Conservation (phyloP, 2,888 invertebrate genomes). For the Nymphalis c-album region DNA sequence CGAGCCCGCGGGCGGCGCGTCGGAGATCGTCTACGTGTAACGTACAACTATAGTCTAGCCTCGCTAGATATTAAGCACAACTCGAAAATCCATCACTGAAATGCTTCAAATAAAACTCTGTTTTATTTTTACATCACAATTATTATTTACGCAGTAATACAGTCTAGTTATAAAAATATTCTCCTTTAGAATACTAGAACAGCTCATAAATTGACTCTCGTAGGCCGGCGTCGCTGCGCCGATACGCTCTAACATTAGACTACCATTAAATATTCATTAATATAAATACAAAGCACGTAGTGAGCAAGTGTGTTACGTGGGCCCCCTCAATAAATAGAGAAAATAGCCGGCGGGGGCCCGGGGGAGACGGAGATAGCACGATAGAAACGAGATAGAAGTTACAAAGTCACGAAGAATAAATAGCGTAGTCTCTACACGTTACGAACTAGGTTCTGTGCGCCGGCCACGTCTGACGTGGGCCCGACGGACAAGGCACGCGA, state of each 20-base stretch:
- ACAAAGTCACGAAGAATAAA: slow-evolving; percentile 48
- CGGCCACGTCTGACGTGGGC: slow-evolving; percentile 46
- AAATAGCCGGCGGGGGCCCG: slow-evolving; percentile 44
- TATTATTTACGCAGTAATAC: slow-evolving; percentile 72
- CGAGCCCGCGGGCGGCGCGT: slow-evolving; percentile 39
- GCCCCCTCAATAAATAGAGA: slow-evolving; percentile 59
- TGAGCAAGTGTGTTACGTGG: slow-evolving; percentile 69
- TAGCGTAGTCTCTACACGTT: slow-evolving; percentile 48
- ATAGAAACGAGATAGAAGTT: slow-evolving; percentile 34
- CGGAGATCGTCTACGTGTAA: slow-evolving; percentile 55
- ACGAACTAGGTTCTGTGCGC: slow-evolving; percentile 53
- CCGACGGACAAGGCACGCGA: slow-evolving; percentile 40
- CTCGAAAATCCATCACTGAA: slow-evolving; percentile 73
- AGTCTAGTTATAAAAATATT: slow-evolving; percentile 73
- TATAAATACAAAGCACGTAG: slow-evolving; percentile 72
- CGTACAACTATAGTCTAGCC: slow-evolving; percentile 62
- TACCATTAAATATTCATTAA: slow-evolving; percentile 45
- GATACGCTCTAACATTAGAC: slow-evolving; percentile 46
- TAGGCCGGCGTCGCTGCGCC: slow-evolving; percentile 52
- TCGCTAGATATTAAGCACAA: slow-evolving; percentile 74
- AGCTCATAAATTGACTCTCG: slow-evolving; percentile 74
- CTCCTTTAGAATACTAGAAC: slow-evolving; percentile 60
- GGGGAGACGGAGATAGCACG: slow-evolving; percentile 42
- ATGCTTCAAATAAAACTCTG: slow-evolving; percentile 80
- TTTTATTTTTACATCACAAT: slow-evolving; percentile 78